Base-by-base conservation (phyloP, 1,140 invertebrate genomes). In the Caenorhabditis remanei region DNA sequence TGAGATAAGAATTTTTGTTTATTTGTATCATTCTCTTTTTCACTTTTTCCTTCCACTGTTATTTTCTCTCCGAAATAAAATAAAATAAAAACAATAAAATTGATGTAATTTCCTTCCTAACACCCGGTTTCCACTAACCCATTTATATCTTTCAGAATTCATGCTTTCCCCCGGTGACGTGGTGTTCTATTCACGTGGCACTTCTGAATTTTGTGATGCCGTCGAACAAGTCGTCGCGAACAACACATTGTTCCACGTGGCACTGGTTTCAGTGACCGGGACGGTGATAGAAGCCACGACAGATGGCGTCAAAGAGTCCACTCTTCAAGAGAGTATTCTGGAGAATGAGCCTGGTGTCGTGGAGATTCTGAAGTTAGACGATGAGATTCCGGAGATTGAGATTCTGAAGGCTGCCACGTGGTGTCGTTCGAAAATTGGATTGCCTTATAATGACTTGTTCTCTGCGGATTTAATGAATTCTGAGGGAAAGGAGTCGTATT, bases 381-480 rank as follows among this genome's bases (percentile, higher is more conserved):
- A n/a, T n/a, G n/a, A 43, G 6, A 53, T 86, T 4, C 16, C 43
- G 19, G 63, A 75, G 32, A 19, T 6, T 11, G 19, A 9, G 4
- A 46, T 67, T n/a, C 24, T 21, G 40, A 32, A 67, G 11, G 85
- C 85, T n/a, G 48, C 75, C 16, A 55, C n/a, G 21, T 86, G 58
- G 50, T 43, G 56, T 32, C 6, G 53, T n/a, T 46, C 85, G 9
- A 79, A 82, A 46, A 19, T 86, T n/a, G 88, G 86, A 6, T 19
- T 79, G 1, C 53, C 87, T 9, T 89, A 89, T 55, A 89, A 89
- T 61, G 88, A 89, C 65, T 71, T 89, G 8, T 89, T 89, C 48
- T 63, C 86, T 13, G 82, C 86, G 0, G 83, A 88, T 21, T 85
- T 55, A 41, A n/a, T 50, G 0, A 83, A 89, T 83, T 89, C 88